Evolutionary conservation across 2,113 vertebrate species (phyloP).

Genomic region (Dasyprocta punctata): DNA sequence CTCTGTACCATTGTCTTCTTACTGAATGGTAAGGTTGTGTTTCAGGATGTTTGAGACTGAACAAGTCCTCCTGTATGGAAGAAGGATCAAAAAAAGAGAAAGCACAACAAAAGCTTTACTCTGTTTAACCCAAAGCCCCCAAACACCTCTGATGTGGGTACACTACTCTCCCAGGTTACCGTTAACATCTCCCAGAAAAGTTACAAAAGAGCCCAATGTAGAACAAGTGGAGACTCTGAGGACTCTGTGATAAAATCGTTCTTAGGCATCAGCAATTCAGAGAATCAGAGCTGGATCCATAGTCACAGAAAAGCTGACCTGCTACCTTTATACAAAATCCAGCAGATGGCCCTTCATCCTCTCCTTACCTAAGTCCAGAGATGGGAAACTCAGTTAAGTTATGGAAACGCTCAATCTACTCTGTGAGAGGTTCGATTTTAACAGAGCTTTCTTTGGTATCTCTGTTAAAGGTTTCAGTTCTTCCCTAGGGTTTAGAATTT

Average conservation of each 20-base stretch:
- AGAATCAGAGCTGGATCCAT: background rate
- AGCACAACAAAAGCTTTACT: too few species aligned
- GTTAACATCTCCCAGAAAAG: background rate
- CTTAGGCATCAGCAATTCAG: background rate
- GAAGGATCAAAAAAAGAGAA: too few species aligned
- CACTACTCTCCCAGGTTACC: background rate
- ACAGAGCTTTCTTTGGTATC: background rate
- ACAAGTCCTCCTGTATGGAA: too few species aligned
- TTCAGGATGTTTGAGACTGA: too few species aligned
- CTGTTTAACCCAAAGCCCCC: too few species aligned
- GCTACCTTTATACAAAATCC: background rate
- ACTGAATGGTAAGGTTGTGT: too few species aligned
- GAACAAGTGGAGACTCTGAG: background rate
- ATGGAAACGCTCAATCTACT: background rate
- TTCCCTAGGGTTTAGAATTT: background rate
- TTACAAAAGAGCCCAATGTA: background rate
- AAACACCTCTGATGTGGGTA: background rate
- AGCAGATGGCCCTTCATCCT: background rate
- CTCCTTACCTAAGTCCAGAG: background rate
- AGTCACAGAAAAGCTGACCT: background rate
- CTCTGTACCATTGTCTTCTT: too few species aligned
- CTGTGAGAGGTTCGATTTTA: background rate
- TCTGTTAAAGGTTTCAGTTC: background rate
- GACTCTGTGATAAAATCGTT: background rate
- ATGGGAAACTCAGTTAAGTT: background rate